Conservation (phyloP, 2,797 vertebrate species). For the Gobio occitaniae region DNA sequence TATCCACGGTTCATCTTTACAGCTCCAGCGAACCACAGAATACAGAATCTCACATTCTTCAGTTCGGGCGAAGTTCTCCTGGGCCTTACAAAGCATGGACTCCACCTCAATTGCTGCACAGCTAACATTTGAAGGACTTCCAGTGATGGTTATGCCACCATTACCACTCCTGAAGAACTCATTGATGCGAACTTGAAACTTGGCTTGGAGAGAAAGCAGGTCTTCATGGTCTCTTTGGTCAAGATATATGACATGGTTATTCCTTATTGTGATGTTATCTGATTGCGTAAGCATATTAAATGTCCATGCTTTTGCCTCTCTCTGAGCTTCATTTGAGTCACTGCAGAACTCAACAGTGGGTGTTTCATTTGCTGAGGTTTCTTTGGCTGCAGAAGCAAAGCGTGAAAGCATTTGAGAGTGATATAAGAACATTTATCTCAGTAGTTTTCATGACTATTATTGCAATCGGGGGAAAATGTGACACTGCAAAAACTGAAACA, state of each 20-base stretch:
- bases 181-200: conserved; percentile 53
- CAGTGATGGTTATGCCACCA: conserved; percentile 71
- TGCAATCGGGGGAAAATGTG: no score
- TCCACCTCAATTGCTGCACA: conserved; percentile 75
- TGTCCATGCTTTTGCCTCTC: conserved; percentile 81
- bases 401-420: background rate
- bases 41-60: conserved; percentile 64
- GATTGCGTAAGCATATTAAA: conserved; percentile 20
- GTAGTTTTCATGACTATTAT: background rate
- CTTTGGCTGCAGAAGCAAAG: background rate
- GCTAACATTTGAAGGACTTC: conserved; percentile 55
- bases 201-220: conserved; percentile 61
- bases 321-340: conserved; percentile 13
- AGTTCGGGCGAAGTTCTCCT: conserved; percentile 68
- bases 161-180: conserved; percentile 70
- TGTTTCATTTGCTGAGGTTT: background rate
- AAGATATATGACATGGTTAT: conserved; percentile 81
- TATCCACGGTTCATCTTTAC: conserved; percentile 26
- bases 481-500: no score
- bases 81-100: conserved; percentile 76
- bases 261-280: conserved; percentile 66
- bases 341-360: conserved; percentile 67
- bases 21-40: conserved; percentile 65
- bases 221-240: conserved; percentile 71
- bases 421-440: background rate